Base-by-base conservation (phyloP, 1,140 invertebrate species). In the Brachionus calyciflorus region DNA sequence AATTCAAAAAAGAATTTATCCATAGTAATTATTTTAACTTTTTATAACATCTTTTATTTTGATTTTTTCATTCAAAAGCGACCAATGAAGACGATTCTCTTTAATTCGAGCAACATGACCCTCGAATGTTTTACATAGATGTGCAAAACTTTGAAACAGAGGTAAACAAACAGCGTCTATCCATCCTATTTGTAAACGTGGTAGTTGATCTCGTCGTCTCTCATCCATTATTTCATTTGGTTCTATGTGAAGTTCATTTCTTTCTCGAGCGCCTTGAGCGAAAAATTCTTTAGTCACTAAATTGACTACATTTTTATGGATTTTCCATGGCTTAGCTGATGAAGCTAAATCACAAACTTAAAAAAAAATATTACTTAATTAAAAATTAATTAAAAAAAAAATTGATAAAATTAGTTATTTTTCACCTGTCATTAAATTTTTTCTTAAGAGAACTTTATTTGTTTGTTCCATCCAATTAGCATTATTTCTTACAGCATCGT, bases 131-230 rank as follows among this genome's bases (percentile, higher is more conserved):
- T 48, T 10, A 28, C 44, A 65, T 19, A 77, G 14, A 12, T 41
- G 12, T 9, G 14, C n/a, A 30, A 78, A 24, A 78, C 65, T 49
- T 33, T 91, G 90, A 86, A 97, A 98, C 1, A 98, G 87, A 0
- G 95, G 94, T 76, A 93, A 81, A 82, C 94, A 97, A 78, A 97
- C 96, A 48, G 91, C 90, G 83, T 97, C 93, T 78, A 98, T 97
- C 83, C 97, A 98, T 1, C 92, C 92, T 2, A 98, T 92, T 88
- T 97, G 94, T 94, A 98, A 96, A 84, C 93, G 91, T 0, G 95
- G 95, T 3, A 98, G 84, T 81, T 97, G 92, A 81, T 96, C 93
- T 83, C 94, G 91, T 79, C 93, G 90, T 81, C 96, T 93, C 78
- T 94, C 88, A 83, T 97, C 94, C 94, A 96, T 96, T 37, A 76